Base-by-base conservation (phyloP, 2,797 vertebrate genomes). In the Pangasius macronema region DNA sequence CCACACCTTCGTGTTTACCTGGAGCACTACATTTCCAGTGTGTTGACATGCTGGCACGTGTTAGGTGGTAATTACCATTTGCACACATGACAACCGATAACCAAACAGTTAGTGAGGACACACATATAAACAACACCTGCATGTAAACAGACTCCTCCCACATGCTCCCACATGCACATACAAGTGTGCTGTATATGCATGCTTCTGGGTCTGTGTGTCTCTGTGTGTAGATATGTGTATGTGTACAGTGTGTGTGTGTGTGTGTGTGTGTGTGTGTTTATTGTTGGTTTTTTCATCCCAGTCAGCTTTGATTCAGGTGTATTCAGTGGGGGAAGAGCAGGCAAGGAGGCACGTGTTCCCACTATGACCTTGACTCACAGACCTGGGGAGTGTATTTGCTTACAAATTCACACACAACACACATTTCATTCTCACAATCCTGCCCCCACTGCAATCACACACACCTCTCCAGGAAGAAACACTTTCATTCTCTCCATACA, bases 301-400 rank as follows among this genome's bases (percentile, higher is more conserved):
- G 94, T 94, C 93, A 92, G 91, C 87, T 91, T 90, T 94, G 92
- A 95, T 94, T 93, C 93, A 93, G 91, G 89, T 93, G 94, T 94
- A 90, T 79, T 91, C 87, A 89, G 89, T 94, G 93, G 93, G n/a
- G 27, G 57, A 14, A 8, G 57, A 33, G 89, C n/a, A 77, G 13
- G 85, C 90, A 91, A 92, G 94, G 90, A 90, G 87, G 46, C 65
- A 86, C 86, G 86, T 91, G 93, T 93, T 82, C 93, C 93, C 92
- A 90, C 87, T 85, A 83, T 89, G 93, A 95, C 95, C 95, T 96
- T 96, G 94, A 93, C 93, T 92, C 88, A 80, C 87, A 91, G 75
- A 90, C 77, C 88, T 86, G 80, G 77, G 49, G 82, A 87, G 79
- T 86, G 77, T 72, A 85, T 73, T 46, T 68, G 67, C 49, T 67